Evolutionary conservation across 92 coral and sea anemone species (phyloP).

Genomic region (Parazoanthus darwini): DNA sequence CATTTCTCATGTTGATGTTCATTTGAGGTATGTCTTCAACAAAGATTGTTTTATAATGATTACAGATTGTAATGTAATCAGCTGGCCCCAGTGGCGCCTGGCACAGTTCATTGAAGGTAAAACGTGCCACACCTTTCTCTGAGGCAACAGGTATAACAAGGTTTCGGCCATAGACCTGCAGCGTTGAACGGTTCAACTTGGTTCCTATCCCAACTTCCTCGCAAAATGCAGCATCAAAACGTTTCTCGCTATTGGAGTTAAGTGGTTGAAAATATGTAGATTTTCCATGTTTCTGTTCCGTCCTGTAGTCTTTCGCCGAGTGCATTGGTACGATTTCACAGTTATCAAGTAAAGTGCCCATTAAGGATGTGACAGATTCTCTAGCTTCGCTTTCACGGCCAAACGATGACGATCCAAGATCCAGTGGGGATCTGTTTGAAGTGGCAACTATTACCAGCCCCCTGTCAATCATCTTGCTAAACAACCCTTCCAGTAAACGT

Average conservation of each 20-base stretch:
- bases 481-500: slow-evolving; percentile 73
- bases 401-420: slow-evolving; percentile 77
- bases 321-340: slow-evolving; percentile 72
- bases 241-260: slow-evolving; percentile 56
- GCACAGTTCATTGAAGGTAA: slow-evolving; percentile 76
- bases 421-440: slow-evolving; percentile 74
- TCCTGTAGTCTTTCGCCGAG: slow-evolving; percentile 68
- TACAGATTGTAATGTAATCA: slow-evolving; percentile 79
- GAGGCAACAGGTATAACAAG: slow-evolving; percentile 76
- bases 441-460: slow-evolving; percentile 78
- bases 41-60: slow-evolving; percentile 70
- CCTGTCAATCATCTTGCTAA: slow-evolving; percentile 68
- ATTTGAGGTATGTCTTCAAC: slow-evolving; percentile 78
- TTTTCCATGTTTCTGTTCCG: slow-evolving; percentile 62
- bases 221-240: slow-evolving; percentile 71
- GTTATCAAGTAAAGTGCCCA: slow-evolving; percentile 53
- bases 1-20: slow-evolving; percentile 83
- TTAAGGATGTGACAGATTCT: slow-evolving; percentile 70
- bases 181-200: slow-evolving; percentile 63
- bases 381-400: slow-evolving; percentile 73
- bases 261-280: slow-evolving; percentile 63
- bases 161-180: slow-evolving; percentile 79
- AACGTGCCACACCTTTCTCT: slow-evolving; percentile 74
- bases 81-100: slow-evolving; percentile 81
- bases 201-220: slow-evolving; percentile 69